A percentile compares a stretch with the other conserved stretches of the same genome.
Evolutionary conservation across 2,113 vertebrate species (phyloP).

Genomic region (Peromyscus californicus): DNA sequence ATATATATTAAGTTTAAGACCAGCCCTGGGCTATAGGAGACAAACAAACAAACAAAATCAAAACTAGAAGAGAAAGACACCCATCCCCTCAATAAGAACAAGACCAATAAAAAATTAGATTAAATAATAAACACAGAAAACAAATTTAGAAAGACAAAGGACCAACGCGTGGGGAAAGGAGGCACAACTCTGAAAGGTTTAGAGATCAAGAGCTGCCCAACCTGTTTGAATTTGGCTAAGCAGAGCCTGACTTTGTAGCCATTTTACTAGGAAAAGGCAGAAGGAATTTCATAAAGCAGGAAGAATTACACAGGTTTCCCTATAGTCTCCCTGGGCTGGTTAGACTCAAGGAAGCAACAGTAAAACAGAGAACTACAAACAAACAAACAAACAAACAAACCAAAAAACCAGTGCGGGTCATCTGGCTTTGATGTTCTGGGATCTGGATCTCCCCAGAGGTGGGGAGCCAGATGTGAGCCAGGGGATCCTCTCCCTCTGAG

Average conservation of each 20-base stretch:
- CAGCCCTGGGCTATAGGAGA: background rate
- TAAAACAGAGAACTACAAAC: background rate
- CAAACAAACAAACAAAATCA: background rate
- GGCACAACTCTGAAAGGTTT: background rate
- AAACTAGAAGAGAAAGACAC: background rate
- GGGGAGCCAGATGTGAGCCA: background rate
- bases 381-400: background rate
- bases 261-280: background rate
- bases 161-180: background rate
- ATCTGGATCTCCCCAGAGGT: background rate
- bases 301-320: background rate
- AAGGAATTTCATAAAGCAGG: background rate
- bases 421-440: fast-evolving
- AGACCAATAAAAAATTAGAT: background rate
- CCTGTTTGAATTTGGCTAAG: background rate
- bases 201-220: background rate
- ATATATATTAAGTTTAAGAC: background rate
- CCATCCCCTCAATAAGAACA: background rate
- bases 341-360: background rate
- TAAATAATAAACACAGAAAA: background rate
- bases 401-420: background rate
- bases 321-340: background rate
- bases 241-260: background rate
- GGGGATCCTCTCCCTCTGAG: background rate
- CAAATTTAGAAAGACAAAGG: constrained; percentile 13